These are phyloP conservation scores for Rousettus madagascariensis DNA, from an alignment of 2,797 vertebrate species.

Conservation along the genomic window DNA sequence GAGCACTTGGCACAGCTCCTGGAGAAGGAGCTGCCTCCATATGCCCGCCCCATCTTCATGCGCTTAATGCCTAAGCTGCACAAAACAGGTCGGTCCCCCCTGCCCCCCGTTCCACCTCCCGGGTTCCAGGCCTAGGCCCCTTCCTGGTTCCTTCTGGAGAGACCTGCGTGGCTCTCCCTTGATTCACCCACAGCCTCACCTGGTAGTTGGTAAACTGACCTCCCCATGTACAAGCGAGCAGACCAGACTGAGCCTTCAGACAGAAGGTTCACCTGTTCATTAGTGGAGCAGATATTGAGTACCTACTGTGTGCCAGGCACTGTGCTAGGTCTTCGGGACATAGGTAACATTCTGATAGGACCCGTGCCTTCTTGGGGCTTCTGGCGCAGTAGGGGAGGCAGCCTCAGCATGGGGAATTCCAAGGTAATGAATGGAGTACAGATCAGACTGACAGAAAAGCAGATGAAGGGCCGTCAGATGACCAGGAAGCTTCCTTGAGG, in stretches of 20 bases:
- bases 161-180: background rate
- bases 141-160: background rate
- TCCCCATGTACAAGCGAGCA: background rate
- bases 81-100: constrained; percentile 90
- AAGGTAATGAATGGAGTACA: background rate
- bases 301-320: background rate
- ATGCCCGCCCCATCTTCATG: constrained; percentile 94
- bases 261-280: background rate
- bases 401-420: background rate
- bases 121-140: background rate
- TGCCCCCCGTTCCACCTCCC: background rate
- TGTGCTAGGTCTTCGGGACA: background rate
- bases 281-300: no score
- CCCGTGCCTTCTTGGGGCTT: background rate
- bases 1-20: constrained; percentile 89
- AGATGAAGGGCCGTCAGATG: background rate
- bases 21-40: constrained; percentile 92
- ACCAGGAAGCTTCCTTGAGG: background rate
- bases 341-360: background rate
- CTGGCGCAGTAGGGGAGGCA: background rate
- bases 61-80: constrained; percentile 92
- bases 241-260: background rate
- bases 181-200: background rate
- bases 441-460: background rate
- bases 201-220: background rate